Conservation (phyloP, 2,797 vertebrate species). For the Babyrousa celebensis region DNA sequence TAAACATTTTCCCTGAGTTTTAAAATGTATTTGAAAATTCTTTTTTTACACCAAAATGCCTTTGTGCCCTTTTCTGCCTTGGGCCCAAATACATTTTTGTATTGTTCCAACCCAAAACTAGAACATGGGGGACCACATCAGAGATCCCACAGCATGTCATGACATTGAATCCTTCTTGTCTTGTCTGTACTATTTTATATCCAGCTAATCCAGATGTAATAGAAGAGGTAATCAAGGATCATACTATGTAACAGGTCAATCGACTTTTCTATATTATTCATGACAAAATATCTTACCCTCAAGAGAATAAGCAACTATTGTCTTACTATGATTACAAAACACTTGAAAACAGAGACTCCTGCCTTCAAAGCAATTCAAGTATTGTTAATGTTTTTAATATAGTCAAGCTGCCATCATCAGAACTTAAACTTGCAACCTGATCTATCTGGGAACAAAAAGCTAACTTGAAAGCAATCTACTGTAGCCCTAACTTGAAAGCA, state of each 20-base stretch:
- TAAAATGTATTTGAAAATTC: background rate
- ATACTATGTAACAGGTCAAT: background rate
- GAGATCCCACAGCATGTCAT: background rate
- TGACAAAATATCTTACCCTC: background rate
- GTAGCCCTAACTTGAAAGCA: background rate
- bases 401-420: background rate
- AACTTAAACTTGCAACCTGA: background rate
- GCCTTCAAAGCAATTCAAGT: background rate
- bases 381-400: slow-evolving; percentile 17
- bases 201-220: background rate
- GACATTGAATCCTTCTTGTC: background rate
- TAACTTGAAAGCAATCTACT: background rate
- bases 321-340: slow-evolving; percentile 44
- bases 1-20: background rate
- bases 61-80: slow-evolving; percentile 2
- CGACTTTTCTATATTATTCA: background rate
- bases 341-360: slow-evolving; percentile 50
- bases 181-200: background rate
- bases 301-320: background rate
- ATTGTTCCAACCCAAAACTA: background rate
- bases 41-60: background rate
- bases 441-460: background rate
- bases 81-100: background rate
- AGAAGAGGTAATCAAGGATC: slow-evolving; percentile 2
- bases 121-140: background rate